These are phyloP conservation scores for Camponotus pennsylvanicus DNA, from an alignment of 1,140 invertebrate species.

Conservation along the genomic window DNA sequence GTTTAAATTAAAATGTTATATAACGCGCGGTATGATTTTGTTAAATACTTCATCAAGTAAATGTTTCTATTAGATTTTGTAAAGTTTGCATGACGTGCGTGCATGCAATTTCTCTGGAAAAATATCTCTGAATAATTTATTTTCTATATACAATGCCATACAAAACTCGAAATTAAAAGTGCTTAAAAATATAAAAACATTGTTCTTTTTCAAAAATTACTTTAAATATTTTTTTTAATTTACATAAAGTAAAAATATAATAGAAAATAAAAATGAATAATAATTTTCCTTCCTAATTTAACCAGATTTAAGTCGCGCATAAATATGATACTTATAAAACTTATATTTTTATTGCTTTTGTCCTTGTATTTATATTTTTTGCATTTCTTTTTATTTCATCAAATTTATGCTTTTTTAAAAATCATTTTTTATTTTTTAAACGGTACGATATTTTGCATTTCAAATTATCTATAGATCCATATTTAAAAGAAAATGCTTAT, in stretches of 20 bases:
- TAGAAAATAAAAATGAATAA: slow-evolving; percentile 25
- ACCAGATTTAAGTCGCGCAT: neutral
- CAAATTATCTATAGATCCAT: neutral
- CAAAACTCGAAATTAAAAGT: neutral
- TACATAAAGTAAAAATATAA: neutral
- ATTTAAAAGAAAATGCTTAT: neutral
- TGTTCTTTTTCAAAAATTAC: too few species aligned
- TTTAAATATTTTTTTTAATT: too few species aligned
- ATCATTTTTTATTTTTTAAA: too few species aligned
- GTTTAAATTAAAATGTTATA: neutral
- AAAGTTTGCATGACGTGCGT: neutral
- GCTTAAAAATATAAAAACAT: too few species aligned
- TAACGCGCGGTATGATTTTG: neutral
- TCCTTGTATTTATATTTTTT: too few species aligned
- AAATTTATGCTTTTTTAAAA: too few species aligned
- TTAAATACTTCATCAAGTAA: slow-evolving; percentile 24
- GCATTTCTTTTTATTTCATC: too few species aligned
- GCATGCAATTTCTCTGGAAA: neutral
- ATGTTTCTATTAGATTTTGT: slow-evolving; percentile 43
- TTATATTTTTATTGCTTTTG: too few species aligned
- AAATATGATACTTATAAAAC: neutral
- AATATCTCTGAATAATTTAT: slow-evolving; percentile 4
- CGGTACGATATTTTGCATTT: too few species aligned
- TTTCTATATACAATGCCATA: slow-evolving; percentile 1
- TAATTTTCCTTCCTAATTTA: neutral